Conservation (phyloP, 2,797 vertebrate species). For the Hafferia zeledoni region DNA sequence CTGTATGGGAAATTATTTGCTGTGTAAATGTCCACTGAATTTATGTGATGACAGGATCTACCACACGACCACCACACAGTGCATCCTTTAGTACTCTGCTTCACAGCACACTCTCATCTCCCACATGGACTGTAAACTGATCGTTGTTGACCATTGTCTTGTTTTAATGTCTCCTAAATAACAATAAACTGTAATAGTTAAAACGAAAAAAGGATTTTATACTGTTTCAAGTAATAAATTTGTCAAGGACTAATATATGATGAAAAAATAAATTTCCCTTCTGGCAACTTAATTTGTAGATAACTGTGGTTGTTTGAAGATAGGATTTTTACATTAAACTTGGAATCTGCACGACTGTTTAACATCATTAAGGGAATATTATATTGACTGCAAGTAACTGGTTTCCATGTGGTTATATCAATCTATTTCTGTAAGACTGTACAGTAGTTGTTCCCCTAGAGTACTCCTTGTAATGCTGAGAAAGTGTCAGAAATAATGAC, state of each 20-base stretch:
- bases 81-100: constrained; percentile 1
- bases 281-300: constrained; percentile 76
- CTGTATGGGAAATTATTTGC: not conserved
- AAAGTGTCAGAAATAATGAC: constrained; percentile 88
- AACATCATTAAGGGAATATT: constrained; percentile 83
- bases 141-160: constrained; percentile 63
- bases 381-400: constrained; percentile 80
- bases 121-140: constrained; percentile 44
- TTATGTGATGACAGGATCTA: not conserved
- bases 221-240: constrained; percentile 50
- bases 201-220: constrained; percentile 8
- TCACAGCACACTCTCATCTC: not conserved
- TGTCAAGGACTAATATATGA: constrained; percentile 60
- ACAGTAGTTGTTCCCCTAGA: constrained; percentile 80
- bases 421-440: constrained; percentile 80
- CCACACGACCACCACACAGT: not conserved
- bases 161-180: constrained; percentile 69
- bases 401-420: constrained; percentile 81
- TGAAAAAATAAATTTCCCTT: constrained; percentile 67
- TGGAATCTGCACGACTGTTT: constrained; percentile 75
- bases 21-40: not conserved
- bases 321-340: constrained; percentile 69
- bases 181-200: constrained; percentile 52
- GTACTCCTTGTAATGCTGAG: constrained; percentile 81
- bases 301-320: constrained; percentile 64